Evolutionary conservation across 2,888 invertebrate genomes (phyloP).

Genomic region (Dusona sp.): DNA sequence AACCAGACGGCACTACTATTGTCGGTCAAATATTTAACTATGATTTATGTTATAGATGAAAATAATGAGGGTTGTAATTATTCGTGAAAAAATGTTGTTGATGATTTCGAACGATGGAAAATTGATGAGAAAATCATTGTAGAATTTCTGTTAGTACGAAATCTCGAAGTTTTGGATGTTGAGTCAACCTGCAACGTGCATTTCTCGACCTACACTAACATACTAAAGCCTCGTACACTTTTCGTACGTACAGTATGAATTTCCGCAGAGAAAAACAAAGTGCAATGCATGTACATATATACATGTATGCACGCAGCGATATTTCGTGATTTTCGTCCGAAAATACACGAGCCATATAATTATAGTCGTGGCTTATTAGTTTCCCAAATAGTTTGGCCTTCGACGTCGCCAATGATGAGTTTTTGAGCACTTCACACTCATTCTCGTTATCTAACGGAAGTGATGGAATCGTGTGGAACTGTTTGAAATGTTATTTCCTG

Average conservation of each 20-base stretch:
- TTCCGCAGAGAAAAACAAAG: slow-evolving; percentile 21
- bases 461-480: background rate
- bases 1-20: background rate
- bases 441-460: slow-evolving; percentile 32
- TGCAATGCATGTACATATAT: background rate
- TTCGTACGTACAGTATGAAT: slow-evolving; percentile 11
- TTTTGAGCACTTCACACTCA: slow-evolving; percentile 17
- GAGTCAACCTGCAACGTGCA: slow-evolving; percentile 15
- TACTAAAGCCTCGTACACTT: background rate
- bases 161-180: slow-evolving; percentile 9
- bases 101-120: background rate
- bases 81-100: background rate
- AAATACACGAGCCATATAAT: slow-evolving; percentile 62
- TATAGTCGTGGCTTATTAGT: slow-evolving; percentile 57
- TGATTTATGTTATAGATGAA: background rate
- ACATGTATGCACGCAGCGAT: background rate
- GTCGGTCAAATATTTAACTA: background rate
- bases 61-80: background rate
- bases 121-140: background rate
- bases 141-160: background rate
- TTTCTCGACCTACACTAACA: slow-evolving; percentile 53
- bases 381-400: slow-evolving; percentile 60
- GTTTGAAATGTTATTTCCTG: background rate
- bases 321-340: slow-evolving; percentile 49
- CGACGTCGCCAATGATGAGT: slow-evolving; percentile 47